A percentile compares a stretch with the other conserved stretches of the same genome.
These are phyloP conservation scores for Drosophila monieri DNA, from an alignment of 2,888 invertebrate species.

Conservation along the genomic window DNA sequence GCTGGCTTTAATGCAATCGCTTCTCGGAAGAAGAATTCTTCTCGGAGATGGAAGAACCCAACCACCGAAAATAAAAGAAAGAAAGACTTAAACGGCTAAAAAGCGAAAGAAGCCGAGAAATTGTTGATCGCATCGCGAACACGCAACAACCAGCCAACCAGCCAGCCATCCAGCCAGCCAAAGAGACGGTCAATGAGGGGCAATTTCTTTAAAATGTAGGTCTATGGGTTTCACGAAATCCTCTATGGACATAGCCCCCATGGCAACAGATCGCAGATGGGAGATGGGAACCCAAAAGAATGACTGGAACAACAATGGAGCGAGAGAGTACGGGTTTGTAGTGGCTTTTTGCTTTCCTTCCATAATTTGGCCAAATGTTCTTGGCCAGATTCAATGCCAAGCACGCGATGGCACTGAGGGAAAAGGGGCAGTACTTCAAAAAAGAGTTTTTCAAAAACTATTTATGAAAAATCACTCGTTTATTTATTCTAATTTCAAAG, in stretches of 20 bases:
- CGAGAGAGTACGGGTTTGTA: constrained; percentile 19
- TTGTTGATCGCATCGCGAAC: constrained; percentile 71
- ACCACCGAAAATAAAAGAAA: constrained; percentile 63
- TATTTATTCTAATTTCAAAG: constrained; percentile 7
- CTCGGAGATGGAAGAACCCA: constrained; percentile 22
- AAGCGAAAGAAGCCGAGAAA: constrained; percentile 53
- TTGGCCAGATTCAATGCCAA: constrained; percentile 49
- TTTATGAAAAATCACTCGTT: neutral
- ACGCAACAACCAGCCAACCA: constrained; percentile 21
- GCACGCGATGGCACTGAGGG: constrained; percentile 66
- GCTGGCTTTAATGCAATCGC: constrained; percentile 52
- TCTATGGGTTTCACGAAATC: constrained; percentile 82
- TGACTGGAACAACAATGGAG: constrained; percentile 7
- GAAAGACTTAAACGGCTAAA: constrained; percentile 24
- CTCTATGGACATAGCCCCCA: constrained; percentile 46
- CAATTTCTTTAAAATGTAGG: constrained; percentile 83
- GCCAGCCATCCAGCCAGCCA: too few species aligned
- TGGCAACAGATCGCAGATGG: constrained; percentile 55
- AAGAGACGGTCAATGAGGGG: constrained; percentile 40
- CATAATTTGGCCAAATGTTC: constrained; percentile 58
- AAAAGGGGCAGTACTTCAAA: neutral
- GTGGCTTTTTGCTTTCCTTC: constrained; percentile 53
- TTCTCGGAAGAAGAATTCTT: constrained; percentile 66
- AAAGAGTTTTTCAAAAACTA: neutral
- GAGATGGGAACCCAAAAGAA: constrained; percentile 19